These are phyloP conservation scores for Meloidogyne hapla DNA, from an alignment of 1,140 invertebrate species.

Conservation along the genomic window DNA sequence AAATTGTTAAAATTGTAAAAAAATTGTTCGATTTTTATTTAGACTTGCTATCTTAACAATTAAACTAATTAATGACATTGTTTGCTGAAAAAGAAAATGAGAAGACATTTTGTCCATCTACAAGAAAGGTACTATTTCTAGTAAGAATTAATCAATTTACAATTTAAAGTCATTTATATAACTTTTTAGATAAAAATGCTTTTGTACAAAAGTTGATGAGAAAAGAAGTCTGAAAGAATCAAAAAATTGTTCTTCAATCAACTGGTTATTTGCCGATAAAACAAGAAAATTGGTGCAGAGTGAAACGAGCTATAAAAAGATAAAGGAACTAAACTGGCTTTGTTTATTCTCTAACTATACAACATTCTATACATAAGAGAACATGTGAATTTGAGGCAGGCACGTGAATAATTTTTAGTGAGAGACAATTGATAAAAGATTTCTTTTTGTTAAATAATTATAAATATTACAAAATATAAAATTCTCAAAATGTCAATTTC, in stretches of 20 bases:
- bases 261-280: neutral
- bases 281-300: neutral
- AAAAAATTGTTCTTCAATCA: neutral
- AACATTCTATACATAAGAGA: neutral
- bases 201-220: neutral
- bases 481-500: neutral
- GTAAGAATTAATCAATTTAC: too few species aligned
- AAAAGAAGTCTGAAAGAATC: neutral
- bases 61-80: too few species aligned
- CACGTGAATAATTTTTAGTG: neutral
- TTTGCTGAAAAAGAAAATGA: too few species aligned
- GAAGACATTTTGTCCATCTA: too few species aligned
- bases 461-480: neutral
- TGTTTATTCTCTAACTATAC: neutral
- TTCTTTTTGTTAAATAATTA: neutral
- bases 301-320: neutral
- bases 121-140: too few species aligned
- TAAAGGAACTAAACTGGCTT: constrained; percentile 1
- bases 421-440: neutral
- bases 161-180: too few species aligned
- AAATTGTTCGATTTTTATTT: too few species aligned
- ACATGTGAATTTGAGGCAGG: neutral
- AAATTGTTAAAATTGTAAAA: neutral
- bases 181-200: neutral
- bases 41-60: too few species aligned